These are phyloP conservation scores for Pteropus alecto DNA, from an alignment of 2,113 vertebrate genomes.

Conservation along the genomic window DNA sequence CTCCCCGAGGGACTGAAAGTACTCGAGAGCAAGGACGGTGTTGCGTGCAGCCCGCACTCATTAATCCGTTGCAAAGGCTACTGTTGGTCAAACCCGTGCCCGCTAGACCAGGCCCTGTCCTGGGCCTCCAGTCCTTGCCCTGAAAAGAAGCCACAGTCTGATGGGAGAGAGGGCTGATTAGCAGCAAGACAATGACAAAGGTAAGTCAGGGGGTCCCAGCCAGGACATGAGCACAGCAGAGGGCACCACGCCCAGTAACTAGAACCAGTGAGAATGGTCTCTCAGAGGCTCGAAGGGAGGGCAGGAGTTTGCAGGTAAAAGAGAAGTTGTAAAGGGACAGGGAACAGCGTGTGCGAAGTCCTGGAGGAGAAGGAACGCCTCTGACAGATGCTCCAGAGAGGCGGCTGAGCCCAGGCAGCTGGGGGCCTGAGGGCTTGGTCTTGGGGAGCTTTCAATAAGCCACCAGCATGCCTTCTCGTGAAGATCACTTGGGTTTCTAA, in stretches of 20 bases:
- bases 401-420: neutral
- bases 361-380: no score
- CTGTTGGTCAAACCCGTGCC: accelerated
- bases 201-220: accelerated
- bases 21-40: accelerated
- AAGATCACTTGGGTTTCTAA: no score
- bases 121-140: neutral
- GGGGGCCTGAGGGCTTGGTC: neutral
- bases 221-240: no score
- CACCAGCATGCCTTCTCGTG: neutral
- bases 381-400: accelerated
- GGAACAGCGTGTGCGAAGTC: neutral
- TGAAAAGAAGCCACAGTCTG: neutral
- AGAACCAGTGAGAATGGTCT: accelerated
- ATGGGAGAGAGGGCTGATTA: no score
- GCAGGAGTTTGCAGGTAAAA: neutral
- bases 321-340: neutral
- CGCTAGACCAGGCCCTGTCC: neutral
- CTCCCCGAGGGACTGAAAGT: neutral
- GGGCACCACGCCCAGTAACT: neutral
- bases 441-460: neutral
- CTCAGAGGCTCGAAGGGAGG: neutral
- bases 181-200: no score
- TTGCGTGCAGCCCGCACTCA: neutral
- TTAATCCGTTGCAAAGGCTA: accelerated